Evolutionary conservation across 2,113 vertebrate species (phyloP).

Genomic region (Stercorarius parasiticus): DNA sequence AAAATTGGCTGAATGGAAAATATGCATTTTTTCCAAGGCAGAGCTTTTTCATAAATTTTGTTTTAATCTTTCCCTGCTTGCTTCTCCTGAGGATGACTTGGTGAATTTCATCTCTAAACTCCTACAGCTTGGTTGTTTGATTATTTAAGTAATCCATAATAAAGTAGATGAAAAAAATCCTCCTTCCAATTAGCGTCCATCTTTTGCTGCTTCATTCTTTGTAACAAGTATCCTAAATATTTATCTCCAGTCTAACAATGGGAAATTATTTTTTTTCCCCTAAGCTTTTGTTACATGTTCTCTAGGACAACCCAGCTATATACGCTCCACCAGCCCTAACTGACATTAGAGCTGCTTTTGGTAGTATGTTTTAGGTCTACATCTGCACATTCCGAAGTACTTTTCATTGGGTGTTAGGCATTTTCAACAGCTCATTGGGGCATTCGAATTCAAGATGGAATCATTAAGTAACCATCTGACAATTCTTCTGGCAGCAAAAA

Average conservation of each 20-base stretch:
- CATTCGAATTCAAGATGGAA: neutral
- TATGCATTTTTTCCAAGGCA: neutral
- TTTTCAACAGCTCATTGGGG: neutral
- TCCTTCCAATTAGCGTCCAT: neutral
- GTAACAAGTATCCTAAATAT: neutral
- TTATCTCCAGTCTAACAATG: neutral
- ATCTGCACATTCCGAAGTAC: neutral
- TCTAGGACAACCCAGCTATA: neutral
- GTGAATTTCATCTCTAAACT: neutral
- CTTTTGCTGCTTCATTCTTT: neutral
- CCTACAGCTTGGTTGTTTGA: neutral
- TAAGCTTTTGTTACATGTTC: neutral
- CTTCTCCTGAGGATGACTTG: neutral
- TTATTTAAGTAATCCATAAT: neutral
- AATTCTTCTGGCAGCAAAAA: constrained; percentile 8
- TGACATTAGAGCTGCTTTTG: neutral
- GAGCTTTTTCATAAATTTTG: neutral
- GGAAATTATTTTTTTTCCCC: neutral
- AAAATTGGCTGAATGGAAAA: neutral
- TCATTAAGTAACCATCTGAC: neutral
- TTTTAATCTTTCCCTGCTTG: neutral
- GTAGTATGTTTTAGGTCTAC: neutral
- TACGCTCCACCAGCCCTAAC: neutral
- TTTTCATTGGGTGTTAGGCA: neutral
- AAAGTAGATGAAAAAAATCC: neutral